Conservation (phyloP, 2,888 invertebrate genomes). For the Heliconius ismenius region DNA sequence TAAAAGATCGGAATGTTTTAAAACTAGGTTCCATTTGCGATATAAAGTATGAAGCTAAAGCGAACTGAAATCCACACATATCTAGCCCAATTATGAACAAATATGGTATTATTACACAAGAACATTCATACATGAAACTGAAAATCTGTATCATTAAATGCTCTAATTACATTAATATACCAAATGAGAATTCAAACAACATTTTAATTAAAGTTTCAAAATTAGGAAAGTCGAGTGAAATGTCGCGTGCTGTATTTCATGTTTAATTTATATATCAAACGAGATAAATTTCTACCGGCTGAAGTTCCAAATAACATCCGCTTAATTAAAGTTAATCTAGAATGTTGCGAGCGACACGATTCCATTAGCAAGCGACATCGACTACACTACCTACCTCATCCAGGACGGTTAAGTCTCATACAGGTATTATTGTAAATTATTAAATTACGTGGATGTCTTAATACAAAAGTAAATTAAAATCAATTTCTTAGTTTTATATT, state of each 20-base stretch:
- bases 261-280: slow-evolving; percentile 54
- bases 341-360: slow-evolving; percentile 70
- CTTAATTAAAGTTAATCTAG: slow-evolving; percentile 78
- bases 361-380: slow-evolving; percentile 68
- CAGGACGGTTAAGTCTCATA: slow-evolving; percentile 22
- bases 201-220: slow-evolving; percentile 34
- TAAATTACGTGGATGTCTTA: not conserved
- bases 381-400: slow-evolving; percentile 30
- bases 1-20: too few species aligned
- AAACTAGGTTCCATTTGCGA: too few species aligned
- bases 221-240: slow-evolving; percentile 33
- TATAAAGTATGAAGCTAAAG: too few species aligned
- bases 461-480: not conserved
- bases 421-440: slow-evolving; percentile 4
- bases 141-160: not conserved
- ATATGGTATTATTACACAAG: not conserved
- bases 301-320: slow-evolving; percentile 73
- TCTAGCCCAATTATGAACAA: too few species aligned
- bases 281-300: slow-evolving; percentile 63
- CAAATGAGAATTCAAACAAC: slow-evolving; percentile 18
- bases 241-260: slow-evolving; percentile 38
- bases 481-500: not conserved
- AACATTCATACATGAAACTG: not conserved
- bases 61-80: too few species aligned
- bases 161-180: slow-evolving; percentile 22